Percentiles rank a stretch among this genome's conserved stretches.
Evolutionary conservation across 1,140 invertebrate genomes (phyloP).

Genomic region (Heliconius hermathena): DNA sequence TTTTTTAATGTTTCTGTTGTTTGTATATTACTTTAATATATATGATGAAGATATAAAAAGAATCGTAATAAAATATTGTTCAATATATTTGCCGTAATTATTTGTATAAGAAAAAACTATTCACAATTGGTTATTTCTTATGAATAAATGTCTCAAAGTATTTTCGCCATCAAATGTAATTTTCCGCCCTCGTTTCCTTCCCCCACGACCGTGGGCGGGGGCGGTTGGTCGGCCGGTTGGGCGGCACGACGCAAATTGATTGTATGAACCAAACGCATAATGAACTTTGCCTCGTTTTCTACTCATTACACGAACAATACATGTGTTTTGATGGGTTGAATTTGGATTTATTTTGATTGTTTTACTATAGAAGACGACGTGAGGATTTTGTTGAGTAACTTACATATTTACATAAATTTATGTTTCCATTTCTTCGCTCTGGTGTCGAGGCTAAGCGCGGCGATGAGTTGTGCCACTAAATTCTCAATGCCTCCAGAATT

Average conservation of each 20-base stretch:
- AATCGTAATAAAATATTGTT: not conserved
- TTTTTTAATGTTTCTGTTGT: no score
- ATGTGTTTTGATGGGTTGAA: not conserved
- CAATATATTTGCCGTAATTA: not conserved
- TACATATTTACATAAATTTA: no score
- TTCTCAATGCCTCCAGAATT: no score
- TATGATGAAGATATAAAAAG: not conserved
- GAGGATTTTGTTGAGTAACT: no score
- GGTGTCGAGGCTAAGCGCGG: no score
- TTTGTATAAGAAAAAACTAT: not conserved
- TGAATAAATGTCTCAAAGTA: slow-evolving; percentile 2
- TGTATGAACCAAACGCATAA: slow-evolving; percentile 24
- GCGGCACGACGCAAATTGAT: slow-evolving; percentile 28
- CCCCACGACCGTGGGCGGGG: not conserved
- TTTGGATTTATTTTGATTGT: not conserved
- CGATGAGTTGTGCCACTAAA: no score
- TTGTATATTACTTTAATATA: no score
- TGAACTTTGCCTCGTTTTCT: slow-evolving; percentile 16
- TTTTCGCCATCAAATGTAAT: slow-evolving; percentile 27
- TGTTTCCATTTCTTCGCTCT: no score
- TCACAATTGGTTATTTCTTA: slow-evolving; percentile 5
- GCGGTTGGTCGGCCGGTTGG: not conserved
- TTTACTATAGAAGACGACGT: not conserved
- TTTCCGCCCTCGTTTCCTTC: slow-evolving; percentile 27
- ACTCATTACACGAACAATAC: not conserved